Evolutionary conservation across 1,140 invertebrate genomes (phyloP), one percentile per base, ranked within the genome.

Genomic region (Zelostemma sp.): DNA sequence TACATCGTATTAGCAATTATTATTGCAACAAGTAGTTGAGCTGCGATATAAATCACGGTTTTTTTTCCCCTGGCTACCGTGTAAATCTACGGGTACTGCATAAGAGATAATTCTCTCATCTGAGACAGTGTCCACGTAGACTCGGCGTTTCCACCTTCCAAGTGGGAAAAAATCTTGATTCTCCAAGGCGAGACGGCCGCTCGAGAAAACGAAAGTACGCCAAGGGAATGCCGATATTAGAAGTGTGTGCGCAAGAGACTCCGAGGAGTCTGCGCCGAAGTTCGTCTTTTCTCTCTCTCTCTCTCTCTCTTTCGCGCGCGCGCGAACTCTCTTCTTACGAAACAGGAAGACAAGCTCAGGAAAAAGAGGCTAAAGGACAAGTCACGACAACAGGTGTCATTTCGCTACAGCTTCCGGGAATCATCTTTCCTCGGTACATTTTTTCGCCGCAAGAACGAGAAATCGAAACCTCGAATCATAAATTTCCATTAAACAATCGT

Each of bases 1-100:
- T 65, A 66, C 68, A 66, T 58, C 62, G 59, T 51, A 71, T 71
- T 62, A 62, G 47, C 62, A 62, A 66, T 66, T 66, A 71, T 71
- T 55, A 43, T 57, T 54, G 56, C 35, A 62, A 56, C 51, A 6
- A 54, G 57, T 50, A 21, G 43, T 40, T 35, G 57, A 3, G 21
- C 11, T n/a, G 33, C 12, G 40, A 4, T 46, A 56, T 71, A 71
- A 66, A 66, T 71, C 62, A 65, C 19, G 12, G n/a, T 16, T 35
- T 43, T 50, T 15, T 48, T 53, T 53, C 57, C 46, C 11, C 5
- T 14, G 14, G 49, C 38, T 51, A 18, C 41, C 35, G 9, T 62
- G 51, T 49, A 60, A 63, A 62, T 62, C 53, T 21, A 12, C 33
- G 17, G 28, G 2, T 15, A 40, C 16, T 53, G 49, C 17, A 35